These are phyloP conservation scores for Uropsilus gracilis DNA, from an alignment of 2,113 vertebrate genomes.

Conservation along the genomic window DNA sequence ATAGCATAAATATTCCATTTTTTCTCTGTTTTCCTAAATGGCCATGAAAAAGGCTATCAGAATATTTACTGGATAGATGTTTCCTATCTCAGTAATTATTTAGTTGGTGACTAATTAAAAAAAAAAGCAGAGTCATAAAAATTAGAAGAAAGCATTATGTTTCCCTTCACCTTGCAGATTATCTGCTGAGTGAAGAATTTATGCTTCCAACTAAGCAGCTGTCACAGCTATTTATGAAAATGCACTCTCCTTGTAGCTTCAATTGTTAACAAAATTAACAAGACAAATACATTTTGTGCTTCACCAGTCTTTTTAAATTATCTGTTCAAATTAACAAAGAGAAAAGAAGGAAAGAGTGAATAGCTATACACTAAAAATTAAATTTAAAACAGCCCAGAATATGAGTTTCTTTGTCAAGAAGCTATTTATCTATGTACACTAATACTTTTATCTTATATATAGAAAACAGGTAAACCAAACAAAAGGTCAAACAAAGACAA, in stretches of 20 bases:
- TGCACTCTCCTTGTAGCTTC: conserved; percentile 42
- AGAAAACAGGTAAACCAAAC: no score
- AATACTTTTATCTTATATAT: background rate
- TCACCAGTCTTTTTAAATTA: conserved; percentile 57
- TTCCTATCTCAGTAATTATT: background rate
- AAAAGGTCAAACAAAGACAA: no score
- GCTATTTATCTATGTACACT: background rate
- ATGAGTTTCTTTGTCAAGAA: background rate
- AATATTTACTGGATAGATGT: background rate
- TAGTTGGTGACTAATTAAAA: background rate
- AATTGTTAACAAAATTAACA: conserved; percentile 73
- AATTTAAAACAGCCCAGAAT: background rate
- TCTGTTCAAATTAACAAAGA: conserved; percentile 62
- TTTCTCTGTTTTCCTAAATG: background rate
- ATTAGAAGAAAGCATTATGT: background rate
- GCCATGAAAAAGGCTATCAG: background rate
- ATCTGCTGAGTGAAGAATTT: conserved; percentile 57
- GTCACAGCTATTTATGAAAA: conserved; percentile 63
- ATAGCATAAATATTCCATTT: background rate
- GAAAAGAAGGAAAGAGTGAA: conserved; percentile 41
- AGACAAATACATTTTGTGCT: conserved; percentile 68
- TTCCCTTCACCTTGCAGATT: conserved; percentile 39
- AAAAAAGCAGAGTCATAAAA: background rate
- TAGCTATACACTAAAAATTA: conserved; percentile 55
- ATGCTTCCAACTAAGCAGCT: conserved; percentile 54